phyloP scores from a whole-genome alignment of 2,797 vertebrate genomes.

The Phoeniculus purpureus region DNA sequence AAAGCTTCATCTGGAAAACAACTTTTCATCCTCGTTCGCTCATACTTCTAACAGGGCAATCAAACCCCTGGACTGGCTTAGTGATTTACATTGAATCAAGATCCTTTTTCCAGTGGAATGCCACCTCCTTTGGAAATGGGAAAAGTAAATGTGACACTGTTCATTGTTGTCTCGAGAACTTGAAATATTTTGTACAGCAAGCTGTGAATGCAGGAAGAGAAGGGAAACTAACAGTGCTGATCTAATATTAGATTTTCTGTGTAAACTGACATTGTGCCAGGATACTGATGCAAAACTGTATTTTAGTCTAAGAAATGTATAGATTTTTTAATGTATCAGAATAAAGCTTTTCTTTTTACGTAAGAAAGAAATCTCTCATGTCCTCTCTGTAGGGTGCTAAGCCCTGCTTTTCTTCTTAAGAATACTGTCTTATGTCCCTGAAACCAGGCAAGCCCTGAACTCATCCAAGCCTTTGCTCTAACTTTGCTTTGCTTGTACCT shows the following conservation, averaged over 20 bases:
- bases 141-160: constrained; percentile 68
- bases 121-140: constrained; percentile 73
- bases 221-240: constrained; percentile 74
- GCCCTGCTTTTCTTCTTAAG: not conserved
- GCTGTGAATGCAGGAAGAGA: constrained; percentile 71
- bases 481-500: not conserved
- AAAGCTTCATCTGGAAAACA: constrained; percentile 36
- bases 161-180: constrained; percentile 71
- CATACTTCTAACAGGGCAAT: constrained; percentile 58
- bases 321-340: constrained; percentile 82
- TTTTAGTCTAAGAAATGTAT: constrained; percentile 86
- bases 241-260: constrained; percentile 80
- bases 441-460: not conserved
- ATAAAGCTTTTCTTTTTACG: constrained; percentile 78
- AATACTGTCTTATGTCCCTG: not conserved
- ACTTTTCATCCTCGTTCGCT: constrained; percentile 50
- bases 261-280: constrained; percentile 80
- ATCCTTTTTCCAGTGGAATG: constrained; percentile 74
- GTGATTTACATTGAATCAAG: constrained; percentile 71
- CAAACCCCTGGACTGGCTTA: constrained; percentile 68
- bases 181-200: constrained; percentile 77
- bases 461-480: not conserved
- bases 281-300: constrained; percentile 84
- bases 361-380: constrained; percentile 67
- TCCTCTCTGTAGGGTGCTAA: constrained; percentile 29